phyloP scores from a whole-genome alignment of 1,140 invertebrate species.

The Trichogramma pretiosum region DNA sequence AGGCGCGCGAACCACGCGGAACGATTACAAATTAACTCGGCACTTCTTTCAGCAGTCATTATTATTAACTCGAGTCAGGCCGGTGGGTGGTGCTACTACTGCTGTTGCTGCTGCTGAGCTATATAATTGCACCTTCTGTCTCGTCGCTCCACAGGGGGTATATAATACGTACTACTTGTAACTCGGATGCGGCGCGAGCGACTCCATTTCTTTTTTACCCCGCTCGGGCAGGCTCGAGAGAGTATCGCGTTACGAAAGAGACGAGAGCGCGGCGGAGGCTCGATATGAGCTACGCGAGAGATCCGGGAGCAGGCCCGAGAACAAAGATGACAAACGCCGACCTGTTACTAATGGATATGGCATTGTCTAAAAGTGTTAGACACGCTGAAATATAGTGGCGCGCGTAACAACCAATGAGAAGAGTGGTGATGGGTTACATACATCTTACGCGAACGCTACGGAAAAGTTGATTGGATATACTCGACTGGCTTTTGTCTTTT shows the following conservation, averaged over 20 bases:
- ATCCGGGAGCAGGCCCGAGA: not conserved
- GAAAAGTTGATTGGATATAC: too few species aligned
- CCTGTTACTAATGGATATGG: too few species aligned
- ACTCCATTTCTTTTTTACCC: conserved; percentile 29
- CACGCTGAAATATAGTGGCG: too few species aligned
- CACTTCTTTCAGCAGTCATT: conserved; percentile 24
- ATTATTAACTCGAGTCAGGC: conserved; percentile 37
- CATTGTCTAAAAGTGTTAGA: too few species aligned
- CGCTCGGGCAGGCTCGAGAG: conserved; percentile 5
- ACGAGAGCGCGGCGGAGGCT: not conserved
- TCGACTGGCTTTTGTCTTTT: too few species aligned
- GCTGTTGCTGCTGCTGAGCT: too few species aligned
- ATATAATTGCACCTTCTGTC: conserved; percentile 44
- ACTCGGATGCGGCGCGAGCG: too few species aligned
- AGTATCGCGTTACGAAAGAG: conserved; percentile 20
- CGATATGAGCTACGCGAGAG: not conserved
- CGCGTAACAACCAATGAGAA: too few species aligned
- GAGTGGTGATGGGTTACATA: too few species aligned
- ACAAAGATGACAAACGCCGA: not conserved
- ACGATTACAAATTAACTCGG: conserved; percentile 41
- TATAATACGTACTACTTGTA: not conserved
- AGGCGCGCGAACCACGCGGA: too few species aligned
- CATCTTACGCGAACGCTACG: too few species aligned
- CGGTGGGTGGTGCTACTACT: too few species aligned
- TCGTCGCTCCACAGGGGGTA: conserved; percentile 16